phyloP scores from a whole-genome alignment of 1,140 invertebrate species.

The Anthonomus grandis region DNA sequence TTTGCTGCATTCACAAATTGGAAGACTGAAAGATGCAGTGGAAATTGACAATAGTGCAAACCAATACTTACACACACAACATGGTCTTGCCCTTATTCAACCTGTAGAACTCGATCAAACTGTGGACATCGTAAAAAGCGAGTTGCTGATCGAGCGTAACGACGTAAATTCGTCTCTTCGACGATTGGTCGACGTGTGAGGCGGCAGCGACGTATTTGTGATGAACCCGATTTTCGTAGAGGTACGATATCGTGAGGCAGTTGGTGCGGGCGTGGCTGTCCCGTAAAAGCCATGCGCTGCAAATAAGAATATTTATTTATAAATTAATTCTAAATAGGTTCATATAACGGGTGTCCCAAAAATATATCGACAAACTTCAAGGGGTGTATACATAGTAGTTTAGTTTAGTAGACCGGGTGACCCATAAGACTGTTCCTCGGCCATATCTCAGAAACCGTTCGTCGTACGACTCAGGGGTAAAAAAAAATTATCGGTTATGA shows the following conservation, averaged over 20 bases:
- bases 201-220: neutral
- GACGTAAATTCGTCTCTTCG: neutral
- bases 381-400: too few species aligned
- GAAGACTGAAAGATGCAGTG: too few species aligned
- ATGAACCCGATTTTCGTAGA: neutral
- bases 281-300: neutral
- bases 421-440: too few species aligned
- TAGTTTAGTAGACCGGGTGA: too few species aligned
- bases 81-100: neutral
- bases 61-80: neutral
- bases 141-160: neutral
- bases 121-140: slow-evolving; percentile 5
- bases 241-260: neutral
- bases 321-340: too few species aligned
- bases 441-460: too few species aligned
- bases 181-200: neutral
- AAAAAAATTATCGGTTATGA: too few species aligned
- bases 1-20: too few species aligned
- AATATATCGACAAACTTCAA: too few species aligned
- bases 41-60: too few species aligned
- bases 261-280: neutral
- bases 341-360: too few species aligned
- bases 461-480: too few species aligned
- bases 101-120: slow-evolving; percentile 1
- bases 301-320: neutral